These are phyloP conservation scores for Orthosia incerta DNA, from an alignment of 2,888 invertebrate species.

Conservation along the genomic window DNA sequence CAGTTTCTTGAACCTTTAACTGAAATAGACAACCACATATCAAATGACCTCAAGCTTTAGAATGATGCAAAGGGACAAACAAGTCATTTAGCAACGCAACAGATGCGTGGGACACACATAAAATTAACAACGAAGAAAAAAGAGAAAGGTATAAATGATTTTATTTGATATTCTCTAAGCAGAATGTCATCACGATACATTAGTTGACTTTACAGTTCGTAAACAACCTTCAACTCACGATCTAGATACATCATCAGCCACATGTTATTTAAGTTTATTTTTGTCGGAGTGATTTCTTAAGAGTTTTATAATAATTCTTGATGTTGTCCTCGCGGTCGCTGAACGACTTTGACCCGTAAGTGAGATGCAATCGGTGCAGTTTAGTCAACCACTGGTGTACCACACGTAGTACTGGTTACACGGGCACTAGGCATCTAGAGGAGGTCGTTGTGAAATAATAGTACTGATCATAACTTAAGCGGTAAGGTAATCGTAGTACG, in stretches of 20 bases:
- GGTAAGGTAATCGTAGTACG: slow-evolving; percentile 36
- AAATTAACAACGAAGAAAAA: slow-evolving; percentile 47
- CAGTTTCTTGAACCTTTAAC: slow-evolving; percentile 23
- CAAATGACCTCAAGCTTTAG: slow-evolving; percentile 52
- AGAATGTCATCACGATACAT: slow-evolving; percentile 57
- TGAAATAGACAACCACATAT: slow-evolving; percentile 26
- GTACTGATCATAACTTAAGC: slow-evolving; percentile 47
- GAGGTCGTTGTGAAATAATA: slow-evolving; percentile 61
- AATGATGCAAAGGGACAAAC: slow-evolving; percentile 60
- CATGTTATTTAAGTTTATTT: slow-evolving; percentile 45
- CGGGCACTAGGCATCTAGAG: slow-evolving; percentile 45
- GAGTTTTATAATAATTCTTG: slow-evolving; percentile 56
- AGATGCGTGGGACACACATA: slow-evolving; percentile 40
- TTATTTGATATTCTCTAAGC: slow-evolving; percentile 32
- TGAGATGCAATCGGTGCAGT: slow-evolving; percentile 58
- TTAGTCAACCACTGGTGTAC: slow-evolving; percentile 52
- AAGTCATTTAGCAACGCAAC: slow-evolving; percentile 44
- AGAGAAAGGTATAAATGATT: slow-evolving; percentile 47
- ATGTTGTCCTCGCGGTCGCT: slow-evolving; percentile 51
- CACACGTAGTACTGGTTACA: slow-evolving; percentile 52
- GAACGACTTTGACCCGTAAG: slow-evolving; percentile 67
- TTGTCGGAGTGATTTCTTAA: slow-evolving; percentile 52
- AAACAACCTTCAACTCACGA: slow-evolving; percentile 48
- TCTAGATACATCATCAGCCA: slow-evolving; percentile 48
- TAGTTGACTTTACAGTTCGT: slow-evolving; percentile 39